A percentile compares a stretch with the other conserved stretches of the same genome.
These are phyloP conservation scores for Heliconius melpomene DNA, from an alignment of 1,140 invertebrate genomes.

Conservation along the genomic window DNA sequence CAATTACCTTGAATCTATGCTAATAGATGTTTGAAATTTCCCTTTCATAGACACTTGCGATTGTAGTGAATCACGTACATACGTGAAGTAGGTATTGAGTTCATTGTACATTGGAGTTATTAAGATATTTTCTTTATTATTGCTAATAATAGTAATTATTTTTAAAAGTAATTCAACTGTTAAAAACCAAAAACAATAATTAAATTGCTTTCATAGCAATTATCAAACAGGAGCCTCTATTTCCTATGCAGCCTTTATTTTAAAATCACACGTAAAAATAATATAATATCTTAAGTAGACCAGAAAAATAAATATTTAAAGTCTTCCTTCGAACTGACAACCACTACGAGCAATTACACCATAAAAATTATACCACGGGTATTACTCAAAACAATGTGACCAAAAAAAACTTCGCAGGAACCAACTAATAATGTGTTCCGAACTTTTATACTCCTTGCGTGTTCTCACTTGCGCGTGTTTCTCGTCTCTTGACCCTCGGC, in stretches of 20 bases:
- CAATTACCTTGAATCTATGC: constrained; percentile 23
- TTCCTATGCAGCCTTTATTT: no score
- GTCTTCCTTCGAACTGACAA: no score
- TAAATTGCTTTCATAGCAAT: no score
- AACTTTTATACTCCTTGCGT: constrained; percentile 18
- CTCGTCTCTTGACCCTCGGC: constrained; percentile 47
- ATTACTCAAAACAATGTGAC: neutral
- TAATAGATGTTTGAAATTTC: constrained; percentile 33
- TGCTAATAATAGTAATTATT: neutral
- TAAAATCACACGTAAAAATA: no score
- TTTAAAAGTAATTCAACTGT: no score
- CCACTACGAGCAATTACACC: no score
- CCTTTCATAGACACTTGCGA: constrained; percentile 34
- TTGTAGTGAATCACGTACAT: constrained; percentile 28
- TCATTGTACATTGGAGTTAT: neutral
- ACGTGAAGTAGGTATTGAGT: neutral
- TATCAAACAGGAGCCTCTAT: no score
- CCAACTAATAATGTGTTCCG: neutral
- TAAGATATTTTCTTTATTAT: neutral
- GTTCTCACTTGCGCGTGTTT: constrained; percentile 25
- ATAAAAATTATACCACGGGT: neutral
- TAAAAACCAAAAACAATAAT: no score
- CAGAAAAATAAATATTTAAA: no score
- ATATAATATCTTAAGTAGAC: no score
- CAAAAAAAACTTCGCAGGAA: neutral